Percentiles rank a stretch among this genome's conserved stretches.
Evolutionary conservation across 1,140 invertebrate species (phyloP).

Genomic region (Temnothorax curvispinosus): DNA sequence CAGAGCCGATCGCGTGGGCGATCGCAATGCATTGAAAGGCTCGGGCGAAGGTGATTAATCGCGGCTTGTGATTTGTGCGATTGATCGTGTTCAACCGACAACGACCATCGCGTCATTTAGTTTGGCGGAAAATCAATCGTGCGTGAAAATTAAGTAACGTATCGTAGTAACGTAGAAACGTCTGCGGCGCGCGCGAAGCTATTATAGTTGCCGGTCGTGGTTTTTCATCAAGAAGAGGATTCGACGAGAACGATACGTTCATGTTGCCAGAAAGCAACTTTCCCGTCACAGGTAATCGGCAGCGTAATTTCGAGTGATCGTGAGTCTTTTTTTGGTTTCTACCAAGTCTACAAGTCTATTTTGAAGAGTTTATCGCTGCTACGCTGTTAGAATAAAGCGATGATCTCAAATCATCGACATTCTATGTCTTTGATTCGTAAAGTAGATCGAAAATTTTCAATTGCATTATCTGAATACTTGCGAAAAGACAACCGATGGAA

Average conservation of each 20-base stretch:
- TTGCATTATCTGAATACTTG: background rate
- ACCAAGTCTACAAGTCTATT: background rate
- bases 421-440: background rate
- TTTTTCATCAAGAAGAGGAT: conserved; percentile 31
- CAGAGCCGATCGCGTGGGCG: conserved; percentile 40
- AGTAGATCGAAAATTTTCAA: background rate
- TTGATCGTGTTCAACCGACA: background rate
- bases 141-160: background rate
- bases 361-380: background rate
- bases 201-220: background rate
- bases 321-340: background rate
- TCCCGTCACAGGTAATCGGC: conserved; percentile 84
- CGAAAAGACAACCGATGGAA: background rate
- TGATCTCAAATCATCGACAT: background rate
- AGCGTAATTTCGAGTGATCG: background rate
- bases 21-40: background rate
- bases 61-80: conserved; percentile 23
- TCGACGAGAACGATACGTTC: conserved; percentile 67
- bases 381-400: background rate
- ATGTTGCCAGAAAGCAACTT: conserved; percentile 85
- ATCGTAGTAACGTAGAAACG: background rate
- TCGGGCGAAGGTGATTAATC: conserved; percentile 27
- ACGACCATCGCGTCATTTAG: background rate
- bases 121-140: background rate
- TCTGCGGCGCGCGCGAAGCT: background rate